Percentiles rank a stretch among this genome's conserved stretches.
phyloP scores from a whole-genome alignment of 2,888 invertebrate species.

The Drosophila lutescens region DNA sequence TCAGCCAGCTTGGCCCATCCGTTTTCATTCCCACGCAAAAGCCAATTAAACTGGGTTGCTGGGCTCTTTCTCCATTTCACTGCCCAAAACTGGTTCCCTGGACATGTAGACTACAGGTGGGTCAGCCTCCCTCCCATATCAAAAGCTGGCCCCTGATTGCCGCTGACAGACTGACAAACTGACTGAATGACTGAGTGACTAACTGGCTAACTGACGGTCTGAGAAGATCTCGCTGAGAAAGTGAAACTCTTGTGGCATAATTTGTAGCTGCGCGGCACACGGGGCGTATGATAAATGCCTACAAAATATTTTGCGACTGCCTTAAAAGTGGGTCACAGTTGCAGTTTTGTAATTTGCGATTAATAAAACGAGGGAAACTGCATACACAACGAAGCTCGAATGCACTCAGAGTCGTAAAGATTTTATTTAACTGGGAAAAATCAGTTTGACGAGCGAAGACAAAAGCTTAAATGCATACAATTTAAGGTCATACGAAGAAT shows the following conservation, averaged over 20 bases:
- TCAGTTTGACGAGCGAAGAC: not conserved
- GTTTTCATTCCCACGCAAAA: constrained; percentile 64
- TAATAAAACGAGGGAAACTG: constrained; percentile 44
- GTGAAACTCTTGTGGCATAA: constrained; percentile 72
- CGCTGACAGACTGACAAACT: constrained; percentile 19
- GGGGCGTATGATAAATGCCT: constrained; percentile 72
- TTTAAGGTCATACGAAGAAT: not conserved
- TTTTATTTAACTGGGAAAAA: constrained; percentile 27
- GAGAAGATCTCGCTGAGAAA: constrained; percentile 60
- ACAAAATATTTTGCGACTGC: constrained; percentile 43
- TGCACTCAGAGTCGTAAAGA: constrained; percentile 9
- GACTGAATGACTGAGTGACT: constrained; percentile 29
- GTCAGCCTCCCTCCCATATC: constrained; percentile 56
- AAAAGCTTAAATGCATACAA: constrained; percentile 1
- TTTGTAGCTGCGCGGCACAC: constrained; percentile 50
- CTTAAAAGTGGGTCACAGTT: constrained; percentile 69
- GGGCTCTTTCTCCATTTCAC: constrained; percentile 39
- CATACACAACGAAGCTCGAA: constrained; percentile 13
- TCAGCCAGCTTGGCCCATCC: constrained; percentile 7
- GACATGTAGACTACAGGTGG: constrained; percentile 48
- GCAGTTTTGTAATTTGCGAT: constrained; percentile 73
- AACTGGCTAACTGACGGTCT: constrained; percentile 24
- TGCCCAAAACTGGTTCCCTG: constrained; percentile 46
- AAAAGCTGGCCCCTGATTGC: constrained; percentile 51
- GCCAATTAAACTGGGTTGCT: constrained; percentile 66